A percentile compares a stretch with the other conserved stretches of the same genome.
Evolutionary conservation across 2,113 vertebrate genomes (phyloP).

Genomic region (Rhynchopsitta pachyrhyncha): DNA sequence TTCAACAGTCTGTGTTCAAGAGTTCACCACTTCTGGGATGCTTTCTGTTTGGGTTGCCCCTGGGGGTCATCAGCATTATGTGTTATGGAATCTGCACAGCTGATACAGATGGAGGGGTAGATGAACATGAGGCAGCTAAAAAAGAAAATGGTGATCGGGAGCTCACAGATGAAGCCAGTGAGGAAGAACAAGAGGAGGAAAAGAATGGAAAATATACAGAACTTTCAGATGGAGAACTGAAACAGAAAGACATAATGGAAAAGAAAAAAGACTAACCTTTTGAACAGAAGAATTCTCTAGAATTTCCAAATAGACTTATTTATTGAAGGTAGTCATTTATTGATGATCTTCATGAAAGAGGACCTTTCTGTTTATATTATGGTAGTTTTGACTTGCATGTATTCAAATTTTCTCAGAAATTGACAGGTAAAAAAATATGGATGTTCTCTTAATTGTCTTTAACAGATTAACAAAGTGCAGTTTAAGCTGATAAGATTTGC

Average conservation of each 20-base stretch:
- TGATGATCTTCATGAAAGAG: constrained; percentile 66
- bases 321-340: constrained; percentile 72
- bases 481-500: not conserved
- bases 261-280: constrained; percentile 79
- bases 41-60: constrained; percentile 95
- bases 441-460: constrained; percentile 16
- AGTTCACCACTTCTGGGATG: constrained; percentile 95
- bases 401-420: constrained; percentile 35
- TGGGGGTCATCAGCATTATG: constrained; percentile 98
- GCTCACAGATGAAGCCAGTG: constrained; percentile 72
- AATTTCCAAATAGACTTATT: constrained; percentile 72
- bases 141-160: constrained; percentile 73
- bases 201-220: constrained; percentile 2
- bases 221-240: constrained; percentile 61
- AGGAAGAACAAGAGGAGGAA: constrained; percentile 73
- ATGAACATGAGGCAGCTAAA: constrained; percentile 79
- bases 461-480: not conserved
- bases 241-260: constrained; percentile 74
- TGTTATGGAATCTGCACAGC: constrained; percentile 98
- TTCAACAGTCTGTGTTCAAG: constrained; percentile 91
- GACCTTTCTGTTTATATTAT: constrained; percentile 56
- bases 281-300: constrained; percentile 19
- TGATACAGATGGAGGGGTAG: constrained; percentile 83
- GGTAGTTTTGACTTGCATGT: constrained; percentile 69
- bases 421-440: not conserved